Percentiles rank a stretch among this genome's conserved stretches.
phyloP scores from a whole-genome alignment of 1,140 invertebrate species.

The Globodera ellingtonae region DNA sequence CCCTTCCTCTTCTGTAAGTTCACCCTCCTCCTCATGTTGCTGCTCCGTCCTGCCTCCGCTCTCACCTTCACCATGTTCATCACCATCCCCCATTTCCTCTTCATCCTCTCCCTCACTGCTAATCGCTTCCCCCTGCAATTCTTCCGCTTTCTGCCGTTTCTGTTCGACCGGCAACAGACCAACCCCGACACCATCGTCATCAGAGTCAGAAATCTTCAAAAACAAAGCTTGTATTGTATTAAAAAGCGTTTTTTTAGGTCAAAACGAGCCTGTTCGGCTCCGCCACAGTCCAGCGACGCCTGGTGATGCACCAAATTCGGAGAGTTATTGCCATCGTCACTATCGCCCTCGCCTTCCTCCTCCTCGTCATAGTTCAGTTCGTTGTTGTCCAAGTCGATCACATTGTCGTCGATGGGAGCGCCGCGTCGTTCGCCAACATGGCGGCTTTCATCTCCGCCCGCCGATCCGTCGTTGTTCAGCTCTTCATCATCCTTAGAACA shows the following conservation, averaged over 20 bases:
- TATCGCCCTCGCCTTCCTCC: neutral
- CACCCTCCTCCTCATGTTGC: neutral
- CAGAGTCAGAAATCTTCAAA: slow-evolving; percentile 12
- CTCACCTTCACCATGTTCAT: neutral
- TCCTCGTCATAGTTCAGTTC: slow-evolving; percentile 29
- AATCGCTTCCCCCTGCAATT: slow-evolving; percentile 3
- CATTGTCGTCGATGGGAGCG: neutral
- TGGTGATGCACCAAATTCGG: neutral
- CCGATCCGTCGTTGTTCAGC: neutral
- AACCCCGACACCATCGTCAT: neutral
- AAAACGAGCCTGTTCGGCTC: neutral
- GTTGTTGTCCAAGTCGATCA: slow-evolving; percentile 27
- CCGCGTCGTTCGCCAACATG: too few relatives aligned
- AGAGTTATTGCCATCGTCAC: neutral
- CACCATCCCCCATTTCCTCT: neutral
- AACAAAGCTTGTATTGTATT: neutral
- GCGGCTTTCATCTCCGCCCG: neutral
- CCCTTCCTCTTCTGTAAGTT: neutral
- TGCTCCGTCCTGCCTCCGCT: neutral
- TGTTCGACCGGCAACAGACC: neutral
- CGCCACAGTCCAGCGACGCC: neutral
- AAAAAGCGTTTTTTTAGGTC: neutral
- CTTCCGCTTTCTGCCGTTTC: neutral
- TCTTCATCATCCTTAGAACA: neutral
- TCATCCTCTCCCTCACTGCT: neutral